Base-by-base conservation (phyloP, 2,888 invertebrate species). In the Ochropacha duplaris region DNA sequence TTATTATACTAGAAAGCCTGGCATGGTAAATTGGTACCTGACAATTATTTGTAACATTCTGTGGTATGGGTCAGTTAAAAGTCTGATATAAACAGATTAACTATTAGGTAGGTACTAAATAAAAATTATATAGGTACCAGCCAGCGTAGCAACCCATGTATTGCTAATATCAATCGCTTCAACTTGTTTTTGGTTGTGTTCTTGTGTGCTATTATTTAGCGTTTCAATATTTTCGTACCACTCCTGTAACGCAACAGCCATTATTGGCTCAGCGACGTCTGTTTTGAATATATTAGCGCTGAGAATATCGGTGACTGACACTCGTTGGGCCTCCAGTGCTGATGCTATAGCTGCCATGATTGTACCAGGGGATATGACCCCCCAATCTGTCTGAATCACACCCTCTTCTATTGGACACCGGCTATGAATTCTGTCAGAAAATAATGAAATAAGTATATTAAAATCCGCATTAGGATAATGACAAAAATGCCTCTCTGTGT, bases 401-500 rank as follows among this genome's bases (percentile, higher is more conserved):
- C 96, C 96, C 36, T 93, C 90, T 87, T 96, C 95, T 60, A 94
- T 88, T 0, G 96, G 95, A 75, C 96, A 96, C 68, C 92, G 79
- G 69, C 94, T 93, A 56, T 76, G 71, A 24, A 86, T 74, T 68
- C 92, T 92, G 73, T 31, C 12, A 51, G 81, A 83, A 16, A 19
- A 54, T 3, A 4, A 5, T 28, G 4, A 28, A n/a, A n/a, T n/a
- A n/a, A n/a, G n/a, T n/a, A n/a, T n/a, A n/a, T n/a, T n/a, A n/a
- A n/a, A n/a, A n/a, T n/a, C n/a, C n/a, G n/a, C n/a, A n/a, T n/a
- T n/a, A n/a, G n/a, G n/a, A n/a, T n/a, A n/a, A n/a, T n/a, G n/a
- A n/a, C n/a, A n/a, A n/a, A n/a, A n/a, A n/a, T n/a, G n/a, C n/a
- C n/a, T n/a, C n/a, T n/a, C n/a, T n/a, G n/a, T n/a, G n/a, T n/a